Evolutionary conservation across 2,113 vertebrate genomes (phyloP).

Genomic region (Phalacrocorax carbo): DNA sequence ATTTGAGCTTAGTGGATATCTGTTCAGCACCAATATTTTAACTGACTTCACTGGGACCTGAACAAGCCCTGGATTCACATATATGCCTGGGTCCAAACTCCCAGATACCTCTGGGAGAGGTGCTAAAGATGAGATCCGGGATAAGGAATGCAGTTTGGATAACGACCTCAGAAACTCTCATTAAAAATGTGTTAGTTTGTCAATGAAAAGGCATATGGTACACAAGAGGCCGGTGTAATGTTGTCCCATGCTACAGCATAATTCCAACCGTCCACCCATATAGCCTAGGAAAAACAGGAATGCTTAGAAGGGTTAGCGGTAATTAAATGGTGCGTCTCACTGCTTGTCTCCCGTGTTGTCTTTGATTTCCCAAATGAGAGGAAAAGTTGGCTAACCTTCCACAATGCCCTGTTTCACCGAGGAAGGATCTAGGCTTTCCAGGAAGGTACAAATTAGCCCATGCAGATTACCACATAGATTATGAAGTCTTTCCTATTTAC

Average conservation of each 20-base stretch:
- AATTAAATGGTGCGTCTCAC: not conserved
- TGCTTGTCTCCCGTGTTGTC: not conserved
- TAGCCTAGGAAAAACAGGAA: not conserved
- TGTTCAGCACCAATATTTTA: not conserved
- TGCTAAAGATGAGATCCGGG: constrained; percentile 19
- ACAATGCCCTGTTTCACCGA: not conserved
- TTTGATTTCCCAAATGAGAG: constrained; percentile 13
- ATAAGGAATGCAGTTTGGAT: constrained; percentile 37
- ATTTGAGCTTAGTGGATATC: not conserved
- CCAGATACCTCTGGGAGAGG: not conserved
- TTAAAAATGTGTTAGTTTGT: constrained; percentile 46
- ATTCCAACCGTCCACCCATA: not conserved
- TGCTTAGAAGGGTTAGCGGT: not conserved
- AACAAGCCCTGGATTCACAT: not conserved
- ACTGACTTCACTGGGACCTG: not conserved
- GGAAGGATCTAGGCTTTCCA: not conserved
- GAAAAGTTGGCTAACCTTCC: not conserved
- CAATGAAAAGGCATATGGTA: constrained; percentile 5
- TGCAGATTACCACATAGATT: not conserved
- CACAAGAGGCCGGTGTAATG: constrained; percentile 2
- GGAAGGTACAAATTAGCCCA: constrained; percentile 15
- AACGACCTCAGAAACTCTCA: not conserved
- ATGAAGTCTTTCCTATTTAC: not conserved
- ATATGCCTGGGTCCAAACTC: not conserved
- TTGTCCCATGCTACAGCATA: not conserved